Evolutionary conservation across 2,113 vertebrate species (phyloP).

Genomic region (Petromus typicus): DNA sequence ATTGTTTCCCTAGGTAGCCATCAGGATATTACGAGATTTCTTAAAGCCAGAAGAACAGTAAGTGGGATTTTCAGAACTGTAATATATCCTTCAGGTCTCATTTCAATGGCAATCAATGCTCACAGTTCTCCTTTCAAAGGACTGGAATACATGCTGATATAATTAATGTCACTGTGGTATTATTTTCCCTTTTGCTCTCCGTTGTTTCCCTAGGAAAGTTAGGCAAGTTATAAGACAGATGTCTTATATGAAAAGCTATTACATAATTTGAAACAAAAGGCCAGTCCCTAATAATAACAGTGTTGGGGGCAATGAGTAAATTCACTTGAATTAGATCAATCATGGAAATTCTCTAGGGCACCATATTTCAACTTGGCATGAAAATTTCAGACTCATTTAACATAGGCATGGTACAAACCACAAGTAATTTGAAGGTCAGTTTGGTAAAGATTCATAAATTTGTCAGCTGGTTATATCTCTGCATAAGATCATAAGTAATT

Average conservation of each 20-base stretch:
- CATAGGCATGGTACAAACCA: neutral
- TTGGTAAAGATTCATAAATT: slow-evolving; percentile 49
- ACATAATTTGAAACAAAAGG: slow-evolving; percentile 49
- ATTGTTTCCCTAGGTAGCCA: slow-evolving; percentile 70
- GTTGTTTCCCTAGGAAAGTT: slow-evolving; percentile 25
- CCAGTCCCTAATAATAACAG: slow-evolving; percentile 38
- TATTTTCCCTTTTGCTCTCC: slow-evolving; percentile 60
- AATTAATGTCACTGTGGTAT: slow-evolving; percentile 69
- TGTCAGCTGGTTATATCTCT: slow-evolving; percentile 19
- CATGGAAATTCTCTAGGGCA: slow-evolving; percentile 25
- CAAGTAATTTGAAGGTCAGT: slow-evolving; percentile 42
- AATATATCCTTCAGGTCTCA: slow-evolving; percentile 62
- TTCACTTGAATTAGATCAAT: slow-evolving; percentile 39
- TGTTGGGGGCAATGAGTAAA: slow-evolving; percentile 39
- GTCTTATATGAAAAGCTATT: slow-evolving; percentile 60
- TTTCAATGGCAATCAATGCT: slow-evolving; percentile 67
- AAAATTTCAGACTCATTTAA: slow-evolving; percentile 55
- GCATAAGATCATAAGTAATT: slow-evolving; percentile 50
- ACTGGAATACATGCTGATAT: slow-evolving; percentile 27
- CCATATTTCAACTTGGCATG: slow-evolving; percentile 39
- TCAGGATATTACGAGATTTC: slow-evolving; percentile 72
- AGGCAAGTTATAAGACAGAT: slow-evolving; percentile 57
- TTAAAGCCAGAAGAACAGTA: slow-evolving; percentile 60
- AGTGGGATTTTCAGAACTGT: slow-evolving; percentile 53
- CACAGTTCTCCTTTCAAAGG: slow-evolving; percentile 38